Evolutionary conservation across 2,888 invertebrate genomes (phyloP).

Genomic region (Meliscaeva auricollis): DNA sequence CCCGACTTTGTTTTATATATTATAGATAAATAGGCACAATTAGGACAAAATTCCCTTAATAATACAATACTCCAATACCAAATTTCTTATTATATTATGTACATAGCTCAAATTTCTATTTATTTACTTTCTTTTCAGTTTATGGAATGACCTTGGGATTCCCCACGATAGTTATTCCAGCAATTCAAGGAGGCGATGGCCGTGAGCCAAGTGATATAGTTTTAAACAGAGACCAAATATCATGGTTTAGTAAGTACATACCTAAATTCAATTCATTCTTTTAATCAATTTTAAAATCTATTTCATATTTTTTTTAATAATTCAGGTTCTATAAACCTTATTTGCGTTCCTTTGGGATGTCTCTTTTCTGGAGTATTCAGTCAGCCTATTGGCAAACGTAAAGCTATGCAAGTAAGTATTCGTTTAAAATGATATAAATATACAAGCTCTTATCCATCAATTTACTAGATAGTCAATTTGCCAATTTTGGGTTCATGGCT

Average conservation of each 20-base stretch:
- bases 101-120: neutral
- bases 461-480: conserved; percentile 86
- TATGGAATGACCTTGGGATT: conserved; percentile 93
- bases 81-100: neutral
- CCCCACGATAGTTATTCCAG: conserved; percentile 92
- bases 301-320: conserved; percentile 73
- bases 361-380: conserved; percentile 90
- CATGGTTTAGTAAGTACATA: conserved; percentile 88
- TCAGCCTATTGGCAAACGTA: conserved; percentile 89
- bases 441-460: neutral
- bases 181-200: conserved; percentile 86
- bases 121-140: conserved; percentile 82
- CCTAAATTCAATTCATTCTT: neutral
- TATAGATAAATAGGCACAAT: no score
- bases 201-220: conserved; percentile 84
- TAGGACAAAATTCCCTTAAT: no score
- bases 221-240: conserved; percentile 87
- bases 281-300: neutral
- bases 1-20: no score
- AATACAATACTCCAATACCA: no score
- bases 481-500: conserved; percentile 92
- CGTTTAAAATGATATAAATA: neutral
- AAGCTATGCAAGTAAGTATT: conserved; percentile 88
- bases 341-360: conserved; percentile 92
- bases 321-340: conserved; percentile 92